These are phyloP conservation scores for Tribolium castaneum DNA, from an alignment of 1,140 invertebrate genomes.

Conservation along the genomic window DNA sequence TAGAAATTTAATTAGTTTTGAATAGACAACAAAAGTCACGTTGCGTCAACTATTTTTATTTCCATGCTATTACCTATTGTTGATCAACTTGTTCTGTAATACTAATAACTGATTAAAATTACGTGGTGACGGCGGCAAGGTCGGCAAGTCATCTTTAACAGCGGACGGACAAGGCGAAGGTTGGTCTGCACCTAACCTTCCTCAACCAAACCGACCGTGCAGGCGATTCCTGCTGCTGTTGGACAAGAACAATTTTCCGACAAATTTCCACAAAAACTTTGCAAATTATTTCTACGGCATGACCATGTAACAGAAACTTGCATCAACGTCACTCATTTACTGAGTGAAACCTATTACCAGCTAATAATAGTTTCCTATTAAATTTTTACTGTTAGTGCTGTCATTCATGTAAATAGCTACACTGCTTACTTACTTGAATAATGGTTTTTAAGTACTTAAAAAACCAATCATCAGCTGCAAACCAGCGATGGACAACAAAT, in stretches of 20 bases:
- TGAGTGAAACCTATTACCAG: neutral
- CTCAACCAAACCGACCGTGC: conserved; percentile 38
- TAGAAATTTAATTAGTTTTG: too few species aligned
- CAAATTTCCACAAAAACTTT: too few species aligned
- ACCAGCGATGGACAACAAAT: neutral
- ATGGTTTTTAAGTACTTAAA: neutral
- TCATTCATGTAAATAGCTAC: neutral
- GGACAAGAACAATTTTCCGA: neutral
- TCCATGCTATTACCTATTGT: neutral
- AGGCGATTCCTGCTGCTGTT: neutral
- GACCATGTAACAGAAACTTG: too few species aligned
- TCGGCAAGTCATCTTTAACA: conserved; percentile 44
- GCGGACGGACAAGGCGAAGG: conserved; percentile 51
- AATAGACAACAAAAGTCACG: too few species aligned
- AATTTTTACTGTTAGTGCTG: neutral
- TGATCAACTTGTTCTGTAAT: neutral
- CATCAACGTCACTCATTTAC: neutral
- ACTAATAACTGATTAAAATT: conserved; percentile 11
- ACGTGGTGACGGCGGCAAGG: conserved; percentile 18
- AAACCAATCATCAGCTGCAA: neutral
- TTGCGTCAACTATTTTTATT: neutral
- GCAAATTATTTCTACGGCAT: too few species aligned
- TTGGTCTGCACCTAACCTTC: conserved; percentile 52
- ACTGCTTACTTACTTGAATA: neutral
- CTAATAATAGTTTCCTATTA: neutral